phyloP scores from a whole-genome alignment of 2,113 vertebrate species.

The Sphyrna mokarran region DNA sequence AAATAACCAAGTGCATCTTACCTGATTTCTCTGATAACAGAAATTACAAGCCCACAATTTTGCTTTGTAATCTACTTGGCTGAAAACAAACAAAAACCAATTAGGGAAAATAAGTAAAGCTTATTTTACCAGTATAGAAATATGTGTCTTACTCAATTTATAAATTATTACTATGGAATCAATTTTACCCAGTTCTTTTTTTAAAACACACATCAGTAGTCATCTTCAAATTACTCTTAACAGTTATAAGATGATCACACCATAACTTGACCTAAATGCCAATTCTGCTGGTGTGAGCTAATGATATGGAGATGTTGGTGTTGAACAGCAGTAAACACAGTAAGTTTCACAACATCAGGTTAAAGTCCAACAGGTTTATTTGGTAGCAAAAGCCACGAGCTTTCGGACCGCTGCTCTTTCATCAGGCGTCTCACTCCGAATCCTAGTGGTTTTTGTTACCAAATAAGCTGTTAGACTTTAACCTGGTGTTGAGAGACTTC shows the following conservation, averaged over 20 bases:
- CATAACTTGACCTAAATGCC: background rate
- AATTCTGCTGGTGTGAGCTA: background rate
- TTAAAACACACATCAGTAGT: background rate
- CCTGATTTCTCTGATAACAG: conserved; percentile 98
- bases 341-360: no score
- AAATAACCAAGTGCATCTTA: conserved; percentile 48
- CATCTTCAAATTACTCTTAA: background rate
- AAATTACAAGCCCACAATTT: conserved; percentile 99
- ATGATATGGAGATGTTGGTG: no score
- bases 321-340: no score
- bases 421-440: no score
- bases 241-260: background rate
- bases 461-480: no score
- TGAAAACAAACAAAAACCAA: conserved; percentile 50
- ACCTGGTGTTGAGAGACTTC: no score
- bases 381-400: no score
- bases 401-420: no score
- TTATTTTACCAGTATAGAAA: background rate
- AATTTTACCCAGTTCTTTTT: background rate
- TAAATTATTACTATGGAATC: background rate
- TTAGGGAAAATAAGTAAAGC: background rate
- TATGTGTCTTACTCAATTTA: background rate
- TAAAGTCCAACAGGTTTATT: no score
- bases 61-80: conserved; percentile 96
- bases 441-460: no score